Conservation (phyloP, 2,888 invertebrate species). For the Meganola albula region DNA sequence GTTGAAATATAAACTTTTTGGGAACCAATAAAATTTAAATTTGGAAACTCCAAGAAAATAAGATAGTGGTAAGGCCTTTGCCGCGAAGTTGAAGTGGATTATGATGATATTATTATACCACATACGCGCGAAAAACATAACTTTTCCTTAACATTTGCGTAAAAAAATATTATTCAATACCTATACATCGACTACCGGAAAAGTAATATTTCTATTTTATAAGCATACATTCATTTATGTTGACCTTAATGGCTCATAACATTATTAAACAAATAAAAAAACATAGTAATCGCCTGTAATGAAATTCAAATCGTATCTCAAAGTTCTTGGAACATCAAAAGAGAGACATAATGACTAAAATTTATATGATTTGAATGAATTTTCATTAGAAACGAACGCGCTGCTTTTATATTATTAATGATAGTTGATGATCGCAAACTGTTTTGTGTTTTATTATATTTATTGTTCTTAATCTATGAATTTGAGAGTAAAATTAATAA, state of each 20-base stretch:
- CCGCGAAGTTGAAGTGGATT: too few relatives aligned
- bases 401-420: constrained; percentile 20
- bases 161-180: too few relatives aligned
- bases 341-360: constrained; percentile 26
- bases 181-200: constrained; percentile 27
- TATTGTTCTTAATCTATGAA: constrained; percentile 13
- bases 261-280: constrained; percentile 27
- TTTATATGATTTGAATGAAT: constrained; percentile 22
- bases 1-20: too few relatives aligned
- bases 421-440: constrained; percentile 22
- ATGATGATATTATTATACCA: too few relatives aligned
- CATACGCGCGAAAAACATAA: too few relatives aligned
- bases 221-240: constrained; percentile 20
- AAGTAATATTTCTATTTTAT: constrained; percentile 22
- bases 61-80: too few relatives aligned
- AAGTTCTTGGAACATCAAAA: constrained; percentile 19
- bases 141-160: too few relatives aligned
- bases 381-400: constrained; percentile 14
- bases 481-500: constrained; percentile 24
- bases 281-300: constrained; percentile 27
- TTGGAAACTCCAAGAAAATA: too few relatives aligned
- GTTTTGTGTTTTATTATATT: constrained; percentile 25
- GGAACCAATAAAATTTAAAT: too few relatives aligned
- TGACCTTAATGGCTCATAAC: constrained; percentile 26
- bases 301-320: constrained; percentile 31